phyloP scores from a whole-genome alignment of 2,888 invertebrate species.

The Campoplex capitator region DNA sequence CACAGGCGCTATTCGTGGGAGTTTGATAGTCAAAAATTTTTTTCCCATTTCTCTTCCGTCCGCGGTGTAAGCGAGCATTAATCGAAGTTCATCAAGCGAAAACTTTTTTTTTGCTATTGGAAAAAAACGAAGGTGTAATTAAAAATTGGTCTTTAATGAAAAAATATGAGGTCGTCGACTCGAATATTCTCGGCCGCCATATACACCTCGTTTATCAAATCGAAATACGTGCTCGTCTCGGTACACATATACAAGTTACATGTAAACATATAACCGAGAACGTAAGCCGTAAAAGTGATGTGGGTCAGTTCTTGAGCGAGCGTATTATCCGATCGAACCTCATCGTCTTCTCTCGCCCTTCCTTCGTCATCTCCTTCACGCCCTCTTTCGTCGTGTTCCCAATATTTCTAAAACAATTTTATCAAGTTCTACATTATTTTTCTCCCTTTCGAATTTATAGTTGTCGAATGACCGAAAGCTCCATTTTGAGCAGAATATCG shows the following conservation, averaged over 20 bases:
- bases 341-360: not conserved
- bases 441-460: not conserved
- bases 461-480: not conserved
- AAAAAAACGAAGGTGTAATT: not conserved
- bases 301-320: conserved; percentile 59
- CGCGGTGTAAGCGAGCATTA: not conserved
- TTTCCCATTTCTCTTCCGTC: not conserved
- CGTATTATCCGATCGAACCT: conserved; percentile 61
- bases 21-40: too few species aligned
- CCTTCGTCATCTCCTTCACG: conserved; percentile 9
- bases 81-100: not conserved
- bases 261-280: conserved; percentile 30
- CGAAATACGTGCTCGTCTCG: not conserved
- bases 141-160: not conserved
- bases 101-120: not conserved
- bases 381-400: conserved; percentile 29
- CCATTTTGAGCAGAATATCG: too few species aligned
- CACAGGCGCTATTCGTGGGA: too few species aligned
- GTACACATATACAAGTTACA: not conserved
- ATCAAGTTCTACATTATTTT: not conserved
- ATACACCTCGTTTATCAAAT: not conserved
- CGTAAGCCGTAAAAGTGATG: conserved; percentile 65
- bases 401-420: conserved; percentile 48
- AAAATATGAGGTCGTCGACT: not conserved
- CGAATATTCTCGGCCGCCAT: not conserved